These are phyloP conservation scores for Pteropus rufus DNA, from an alignment of 2,797 vertebrate genomes.

Conservation along the genomic window DNA sequence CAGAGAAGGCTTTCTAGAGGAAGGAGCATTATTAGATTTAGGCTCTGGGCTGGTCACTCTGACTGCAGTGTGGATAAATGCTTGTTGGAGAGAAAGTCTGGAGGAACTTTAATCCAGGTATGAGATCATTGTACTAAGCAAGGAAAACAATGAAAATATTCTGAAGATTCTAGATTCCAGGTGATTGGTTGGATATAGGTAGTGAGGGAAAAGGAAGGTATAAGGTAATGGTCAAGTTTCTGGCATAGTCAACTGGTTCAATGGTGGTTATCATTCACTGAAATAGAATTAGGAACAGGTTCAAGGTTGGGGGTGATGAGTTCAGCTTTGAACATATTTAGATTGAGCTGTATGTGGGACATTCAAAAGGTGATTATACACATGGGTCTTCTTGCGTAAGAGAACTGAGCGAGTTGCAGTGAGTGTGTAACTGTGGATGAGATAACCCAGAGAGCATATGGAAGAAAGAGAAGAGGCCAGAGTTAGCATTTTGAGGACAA, in stretches of 20 bases:
- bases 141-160: background rate
- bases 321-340: slow-evolving; percentile 3
- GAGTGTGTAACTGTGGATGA: background rate
- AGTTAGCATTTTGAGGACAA: background rate
- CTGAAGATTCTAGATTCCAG: background rate
- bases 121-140: background rate
- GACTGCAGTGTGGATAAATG: background rate
- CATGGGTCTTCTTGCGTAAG: background rate
- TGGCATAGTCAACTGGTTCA: background rate
- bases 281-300: background rate
- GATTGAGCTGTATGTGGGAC: background rate
- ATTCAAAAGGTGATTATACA: background rate
- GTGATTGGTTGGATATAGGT: background rate
- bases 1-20: background rate
- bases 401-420: background rate
- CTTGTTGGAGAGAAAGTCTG: background rate
- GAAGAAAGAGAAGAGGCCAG: background rate
- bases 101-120: background rate
- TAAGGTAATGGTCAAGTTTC: background rate
- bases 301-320: background rate
- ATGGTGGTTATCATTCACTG: background rate
- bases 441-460: background rate
- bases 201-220: background rate
- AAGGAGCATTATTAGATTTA: background rate
- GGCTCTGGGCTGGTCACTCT: background rate